phyloP scores from a whole-genome alignment of 1,140 invertebrate species.

The Musca vetustissima region DNA sequence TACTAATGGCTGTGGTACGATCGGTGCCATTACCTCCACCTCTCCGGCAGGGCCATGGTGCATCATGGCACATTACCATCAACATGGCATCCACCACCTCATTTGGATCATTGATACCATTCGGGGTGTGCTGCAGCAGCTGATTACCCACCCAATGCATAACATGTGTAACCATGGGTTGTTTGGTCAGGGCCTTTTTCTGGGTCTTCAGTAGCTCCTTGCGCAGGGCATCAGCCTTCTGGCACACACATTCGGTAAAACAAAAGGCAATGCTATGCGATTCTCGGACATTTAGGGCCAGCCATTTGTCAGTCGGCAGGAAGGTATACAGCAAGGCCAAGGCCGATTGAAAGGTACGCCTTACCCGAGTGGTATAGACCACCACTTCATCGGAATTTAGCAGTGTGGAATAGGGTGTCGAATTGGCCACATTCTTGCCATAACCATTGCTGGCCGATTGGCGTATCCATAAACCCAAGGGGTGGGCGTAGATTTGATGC shows the following conservation, averaged over 20 bases:
- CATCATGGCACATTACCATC: constrained; percentile 81
- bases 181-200: constrained; percentile 46
- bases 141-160: constrained; percentile 62
- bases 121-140: constrained; percentile 66
- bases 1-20: constrained; percentile 23
- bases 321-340: constrained; percentile 78
- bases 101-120: constrained; percentile 64
- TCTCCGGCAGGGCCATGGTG: constrained; percentile 69
- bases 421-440: constrained; percentile 22
- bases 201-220: constrained; percentile 36
- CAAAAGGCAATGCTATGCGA: constrained; percentile 84
- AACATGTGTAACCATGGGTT: constrained; percentile 65
- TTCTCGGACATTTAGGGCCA: constrained; percentile 60
- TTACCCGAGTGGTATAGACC: constrained; percentile 79
- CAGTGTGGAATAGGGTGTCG: constrained; percentile 43
- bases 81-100: constrained; percentile 78
- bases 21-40: not conserved
- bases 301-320: constrained; percentile 61
- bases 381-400: constrained; percentile 65
- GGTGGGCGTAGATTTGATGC: constrained; percentile 67
- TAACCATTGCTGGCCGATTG: constrained; percentile 26
- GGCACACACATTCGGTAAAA: constrained; percentile 79
- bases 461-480: constrained; percentile 58
- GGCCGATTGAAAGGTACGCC: constrained; percentile 86
- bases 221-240: constrained; percentile 63